Conservation (phyloP, 2,797 vertebrate genomes). For the Acanthopagrus latus region DNA sequence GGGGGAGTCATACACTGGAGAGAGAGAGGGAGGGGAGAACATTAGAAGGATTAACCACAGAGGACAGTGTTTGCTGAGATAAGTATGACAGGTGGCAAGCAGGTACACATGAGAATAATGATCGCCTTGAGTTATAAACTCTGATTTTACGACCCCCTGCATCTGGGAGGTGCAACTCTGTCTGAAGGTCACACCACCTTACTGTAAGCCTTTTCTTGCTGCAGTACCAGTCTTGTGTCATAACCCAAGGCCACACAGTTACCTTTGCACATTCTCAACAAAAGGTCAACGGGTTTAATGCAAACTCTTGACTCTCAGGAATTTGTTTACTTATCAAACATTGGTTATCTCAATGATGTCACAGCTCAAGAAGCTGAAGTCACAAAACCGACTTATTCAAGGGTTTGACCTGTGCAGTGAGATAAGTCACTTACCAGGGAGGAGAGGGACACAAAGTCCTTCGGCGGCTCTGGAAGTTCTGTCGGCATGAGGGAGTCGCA, state of each 20-base stretch:
- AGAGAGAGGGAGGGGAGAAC: conserved; percentile 12
- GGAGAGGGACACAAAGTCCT: conserved; percentile 93
- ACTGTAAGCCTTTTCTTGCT: conserved; percentile 35
- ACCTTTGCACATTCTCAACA: conserved; percentile 41
- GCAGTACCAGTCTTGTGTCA: conserved; percentile 17
- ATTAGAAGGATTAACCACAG: not conserved
- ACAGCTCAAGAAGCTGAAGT: not conserved
- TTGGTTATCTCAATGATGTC: conserved; percentile 7
- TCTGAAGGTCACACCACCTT: conserved; percentile 65
- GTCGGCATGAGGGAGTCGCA: conserved; percentile 89
- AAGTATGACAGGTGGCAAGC: conserved; percentile 33
- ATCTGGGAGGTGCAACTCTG: conserved; percentile 33
- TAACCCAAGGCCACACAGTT: conserved; percentile 28
- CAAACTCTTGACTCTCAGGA: conserved; percentile 9
- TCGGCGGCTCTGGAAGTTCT: conserved; percentile 83
- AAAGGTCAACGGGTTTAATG: conserved; percentile 29
- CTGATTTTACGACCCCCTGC: conserved; percentile 54
- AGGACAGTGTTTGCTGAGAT: conserved; percentile 32
- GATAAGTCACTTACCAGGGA: conserved; percentile 90
- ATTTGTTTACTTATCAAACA: conserved; percentile 47
- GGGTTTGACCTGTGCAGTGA: not conserved
- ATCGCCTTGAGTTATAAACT: conserved; percentile 52
- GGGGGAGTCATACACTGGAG: conserved; percentile 97
- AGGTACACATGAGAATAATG: conserved; percentile 35
- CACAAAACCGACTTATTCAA: not conserved